Conservation (phyloP, 2,888 invertebrate genomes). For the Drosophila recens region DNA sequence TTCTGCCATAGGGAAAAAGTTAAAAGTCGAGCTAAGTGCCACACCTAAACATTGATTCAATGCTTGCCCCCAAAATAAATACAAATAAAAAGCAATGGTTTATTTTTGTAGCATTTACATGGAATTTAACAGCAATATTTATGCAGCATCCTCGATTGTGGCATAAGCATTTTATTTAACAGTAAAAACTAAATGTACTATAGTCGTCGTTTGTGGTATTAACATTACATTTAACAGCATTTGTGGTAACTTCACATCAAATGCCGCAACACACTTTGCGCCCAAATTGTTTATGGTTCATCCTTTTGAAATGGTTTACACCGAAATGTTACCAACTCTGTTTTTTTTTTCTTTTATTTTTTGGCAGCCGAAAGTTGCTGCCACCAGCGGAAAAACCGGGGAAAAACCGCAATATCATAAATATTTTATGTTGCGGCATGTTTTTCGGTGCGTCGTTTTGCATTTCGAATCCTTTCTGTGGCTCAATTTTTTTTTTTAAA, state of each 20-base stretch:
- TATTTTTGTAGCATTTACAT: neutral
- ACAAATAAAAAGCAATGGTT: neutral
- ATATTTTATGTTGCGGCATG: constrained; percentile 74
- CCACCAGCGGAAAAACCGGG: constrained; percentile 27
- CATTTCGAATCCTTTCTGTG: constrained; percentile 46
- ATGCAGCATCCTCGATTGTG: neutral
- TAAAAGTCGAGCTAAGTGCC: constrained; percentile 31
- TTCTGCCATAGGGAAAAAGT: constrained; percentile 63
- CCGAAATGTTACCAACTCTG: constrained; percentile 27
- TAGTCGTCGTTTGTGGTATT: constrained; percentile 44
- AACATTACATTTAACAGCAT: constrained; percentile 66
- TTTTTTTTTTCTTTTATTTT: constrained; percentile 5
- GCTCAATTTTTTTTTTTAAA: constrained; percentile 40
- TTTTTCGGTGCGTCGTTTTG: constrained; percentile 41
- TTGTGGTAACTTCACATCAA: constrained; percentile 58
- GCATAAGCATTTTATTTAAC: neutral
- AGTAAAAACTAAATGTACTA: constrained; percentile 9
- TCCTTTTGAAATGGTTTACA: constrained; percentile 47
- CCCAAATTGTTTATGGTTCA: constrained; percentile 64
- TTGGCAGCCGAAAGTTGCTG: constrained; percentile 39
- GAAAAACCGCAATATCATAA: constrained; percentile 73
- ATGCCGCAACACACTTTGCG: constrained; percentile 30
- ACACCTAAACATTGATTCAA: constrained; percentile 18
- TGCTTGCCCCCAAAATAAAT: constrained; percentile 2
- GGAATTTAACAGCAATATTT: neutral